Evolutionary conservation across 2,113 vertebrate genomes (phyloP).

Genomic region (Clarias batrachus): DNA sequence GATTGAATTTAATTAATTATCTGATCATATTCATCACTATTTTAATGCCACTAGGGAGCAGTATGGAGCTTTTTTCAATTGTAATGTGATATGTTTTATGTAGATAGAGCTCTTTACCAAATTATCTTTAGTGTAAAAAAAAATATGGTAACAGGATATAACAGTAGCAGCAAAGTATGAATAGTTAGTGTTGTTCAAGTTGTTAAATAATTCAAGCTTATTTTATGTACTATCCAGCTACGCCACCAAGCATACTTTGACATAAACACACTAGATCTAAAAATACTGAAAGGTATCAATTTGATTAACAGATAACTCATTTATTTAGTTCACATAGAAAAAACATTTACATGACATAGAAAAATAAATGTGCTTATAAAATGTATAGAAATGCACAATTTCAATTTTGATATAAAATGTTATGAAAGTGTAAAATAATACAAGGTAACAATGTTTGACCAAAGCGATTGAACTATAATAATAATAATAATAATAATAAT

Average conservation of each 20-base stretch:
- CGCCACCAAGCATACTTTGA: background rate
- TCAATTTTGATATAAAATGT: background rate
- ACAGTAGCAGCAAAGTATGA: background rate
- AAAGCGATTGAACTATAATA: background rate
- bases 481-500: too few species aligned
- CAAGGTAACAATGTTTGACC: background rate
- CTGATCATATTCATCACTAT: too few species aligned
- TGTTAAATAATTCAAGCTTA: background rate
- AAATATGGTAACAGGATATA: too few species aligned
- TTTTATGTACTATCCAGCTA: background rate
- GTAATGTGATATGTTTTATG: too few species aligned
- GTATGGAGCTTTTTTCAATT: too few species aligned
- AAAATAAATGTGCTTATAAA: background rate
- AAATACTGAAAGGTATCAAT: background rate
- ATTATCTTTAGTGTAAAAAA: too few species aligned
- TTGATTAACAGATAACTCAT: background rate
- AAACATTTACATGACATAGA: background rate
- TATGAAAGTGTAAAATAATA: background rate
- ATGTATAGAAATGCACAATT: background rate
- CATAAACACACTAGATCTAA: background rate
- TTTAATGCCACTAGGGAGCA: too few species aligned
- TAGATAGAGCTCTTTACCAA: too few species aligned
- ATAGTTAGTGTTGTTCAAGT: background rate
- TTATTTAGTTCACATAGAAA: background rate
- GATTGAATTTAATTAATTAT: too few species aligned